Conservation (phyloP, 2,888 invertebrate genomes). For the Sceliomorpha sp. region DNA sequence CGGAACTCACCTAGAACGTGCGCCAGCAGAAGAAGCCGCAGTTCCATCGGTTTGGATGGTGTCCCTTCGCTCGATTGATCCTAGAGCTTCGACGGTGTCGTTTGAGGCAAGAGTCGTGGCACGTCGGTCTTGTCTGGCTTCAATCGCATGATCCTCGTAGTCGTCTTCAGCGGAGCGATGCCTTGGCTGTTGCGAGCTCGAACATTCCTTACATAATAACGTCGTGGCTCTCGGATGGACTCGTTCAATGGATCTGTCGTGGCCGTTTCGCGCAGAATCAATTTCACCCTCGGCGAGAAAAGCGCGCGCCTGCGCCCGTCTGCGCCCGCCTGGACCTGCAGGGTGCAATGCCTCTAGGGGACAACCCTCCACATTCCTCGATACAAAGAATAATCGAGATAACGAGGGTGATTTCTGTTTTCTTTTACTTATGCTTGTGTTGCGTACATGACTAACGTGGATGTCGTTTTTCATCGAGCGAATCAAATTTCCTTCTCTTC, state of each 20-base stretch:
- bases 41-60: slow-evolving; percentile 47
- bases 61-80: slow-evolving; percentile 8
- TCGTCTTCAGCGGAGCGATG: slow-evolving; percentile 6
- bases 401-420: slow-evolving; percentile 33
- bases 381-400: slow-evolving; percentile 53
- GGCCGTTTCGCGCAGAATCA: slow-evolving; percentile 52
- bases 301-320: slow-evolving; percentile 38
- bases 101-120: slow-evolving; percentile 28
- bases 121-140: slow-evolving; percentile 24
- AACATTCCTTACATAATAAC: slow-evolving; percentile 54
- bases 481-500: slow-evolving; percentile 5
- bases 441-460: background rate
- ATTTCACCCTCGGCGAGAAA: slow-evolving; percentile 49
- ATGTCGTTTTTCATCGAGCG: slow-evolving; percentile 25
- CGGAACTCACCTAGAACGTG: slow-evolving; percentile 50
- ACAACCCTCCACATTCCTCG: slow-evolving; percentile 49
- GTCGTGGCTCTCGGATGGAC: slow-evolving; percentile 47
- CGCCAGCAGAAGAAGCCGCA: slow-evolving; percentile 48
- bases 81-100: slow-evolving; percentile 12
- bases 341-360: slow-evolving; percentile 51
- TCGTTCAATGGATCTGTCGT: slow-evolving; percentile 53
- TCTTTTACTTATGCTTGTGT: slow-evolving; percentile 14
- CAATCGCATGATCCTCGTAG: slow-evolving; percentile 35
- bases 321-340: slow-evolving; percentile 52
- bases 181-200: slow-evolving; percentile 20